A percentile compares a stretch with the other conserved stretches of the same genome.
Conservation (phyloP, 2,888 invertebrate species). For the Nomada flava region DNA sequence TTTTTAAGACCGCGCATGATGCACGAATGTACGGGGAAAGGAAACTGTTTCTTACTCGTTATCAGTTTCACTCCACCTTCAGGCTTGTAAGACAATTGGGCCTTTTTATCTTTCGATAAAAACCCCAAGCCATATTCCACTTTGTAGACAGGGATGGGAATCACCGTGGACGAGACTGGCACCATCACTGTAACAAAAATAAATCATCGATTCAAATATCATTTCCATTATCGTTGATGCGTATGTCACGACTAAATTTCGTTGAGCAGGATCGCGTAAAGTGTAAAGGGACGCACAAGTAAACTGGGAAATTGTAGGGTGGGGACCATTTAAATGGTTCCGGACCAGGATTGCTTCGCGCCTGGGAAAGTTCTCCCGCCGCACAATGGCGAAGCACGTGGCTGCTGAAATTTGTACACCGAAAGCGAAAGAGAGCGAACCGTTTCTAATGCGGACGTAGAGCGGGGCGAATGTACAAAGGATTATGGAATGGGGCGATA, state of each 20-base stretch:
- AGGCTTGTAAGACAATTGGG: slow-evolving; percentile 77
- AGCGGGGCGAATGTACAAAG: background rate
- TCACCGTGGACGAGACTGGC: slow-evolving; percentile 89
- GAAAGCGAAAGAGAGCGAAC: background rate
- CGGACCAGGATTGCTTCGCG: too few species aligned
- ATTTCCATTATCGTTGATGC: background rate
- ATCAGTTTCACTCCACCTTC: slow-evolving; percentile 79
- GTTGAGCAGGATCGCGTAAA: background rate
- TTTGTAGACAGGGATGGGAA: slow-evolving; percentile 87
- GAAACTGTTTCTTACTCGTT: slow-evolving; percentile 72
- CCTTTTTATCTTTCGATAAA: slow-evolving; percentile 77
- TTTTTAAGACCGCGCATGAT: background rate
- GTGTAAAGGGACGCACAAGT: too few species aligned
- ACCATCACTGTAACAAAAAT: slow-evolving; percentile 85
- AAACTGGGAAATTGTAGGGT: background rate
- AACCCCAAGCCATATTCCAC: slow-evolving; percentile 85
- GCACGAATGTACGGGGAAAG: too few species aligned
- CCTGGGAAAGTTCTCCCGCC: slow-evolving; percentile 8
- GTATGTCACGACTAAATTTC: background rate
- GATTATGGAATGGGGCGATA: background rate
- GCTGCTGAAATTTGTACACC: background rate
- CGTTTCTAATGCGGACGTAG: background rate
- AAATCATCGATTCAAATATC: background rate
- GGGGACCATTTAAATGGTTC: background rate
- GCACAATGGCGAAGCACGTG: background rate